Base-by-base conservation (phyloP, 2,797 vertebrate genomes). In the Mastacembelus armatus region DNA sequence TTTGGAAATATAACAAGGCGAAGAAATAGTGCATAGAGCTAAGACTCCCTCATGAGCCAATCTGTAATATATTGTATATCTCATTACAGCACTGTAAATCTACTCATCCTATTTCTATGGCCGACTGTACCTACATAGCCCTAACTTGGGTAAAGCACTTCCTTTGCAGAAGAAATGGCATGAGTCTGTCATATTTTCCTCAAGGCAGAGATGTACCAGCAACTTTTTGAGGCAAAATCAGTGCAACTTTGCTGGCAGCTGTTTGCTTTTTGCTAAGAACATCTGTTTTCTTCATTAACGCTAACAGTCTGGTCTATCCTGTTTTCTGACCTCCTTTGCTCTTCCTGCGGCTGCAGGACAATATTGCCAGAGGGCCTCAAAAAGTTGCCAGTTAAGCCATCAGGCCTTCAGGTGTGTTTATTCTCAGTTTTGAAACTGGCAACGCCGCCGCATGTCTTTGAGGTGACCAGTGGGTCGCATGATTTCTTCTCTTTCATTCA, bases 401-500 rank as follows among this genome's bases (percentile, higher is more conserved):
- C 49, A 48, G 22, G 70, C 63, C 60, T 74, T 61, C 55, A 24
- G 74, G 77, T 44, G 61, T 77, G 55, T 79, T 82, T 74, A 32
- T 78, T 80, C 44, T 68, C 40, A 77, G 71, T 87, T 91, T 77
- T 48, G 45, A 78, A 87, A 76, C 74, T 82, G 85, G 83, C 81
- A 78, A 80, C 60, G 74, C 84, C 68, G 29, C 81, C 72, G 88
- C 89, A 91, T 91, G 91, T 86, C 81, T 89, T 83, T 74, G 74
- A 85, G 83, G 83, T 44, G 51, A 78, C 87, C 80, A 1, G 33
- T 54, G 78, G 77, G 71, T 83, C 85, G 74, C 56, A 61, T 76
- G 49, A 79, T 89, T 91, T 88, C 85, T 89, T 83, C 84, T 87
- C 83, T 83, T 92, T 90, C 71, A 90, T 89, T 92, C 85, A 89